These are phyloP conservation scores for Rhagologus leucostigma DNA, from an alignment of 2,113 vertebrate species.

Conservation along the genomic window DNA sequence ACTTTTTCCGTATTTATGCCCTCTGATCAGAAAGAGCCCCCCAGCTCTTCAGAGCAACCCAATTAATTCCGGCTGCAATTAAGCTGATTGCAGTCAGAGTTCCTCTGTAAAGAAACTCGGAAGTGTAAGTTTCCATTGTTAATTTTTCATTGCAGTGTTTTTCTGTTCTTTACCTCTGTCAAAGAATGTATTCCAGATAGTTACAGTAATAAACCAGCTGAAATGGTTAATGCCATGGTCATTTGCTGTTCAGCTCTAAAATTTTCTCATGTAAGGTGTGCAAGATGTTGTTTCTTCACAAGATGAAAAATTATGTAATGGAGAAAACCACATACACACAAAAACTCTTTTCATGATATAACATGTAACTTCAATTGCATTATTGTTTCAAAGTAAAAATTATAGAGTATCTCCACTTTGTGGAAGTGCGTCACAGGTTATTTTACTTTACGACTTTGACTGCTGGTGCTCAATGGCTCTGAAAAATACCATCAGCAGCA, in stretches of 20 bases:
- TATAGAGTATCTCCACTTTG: background rate
- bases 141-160: background rate
- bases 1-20: background rate
- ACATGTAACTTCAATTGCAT: background rate
- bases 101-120: background rate
- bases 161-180: slow-evolving; percentile 7
- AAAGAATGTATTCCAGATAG: background rate
- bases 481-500: background rate
- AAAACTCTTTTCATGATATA: background rate
- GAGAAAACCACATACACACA: background rate
- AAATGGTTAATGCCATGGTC: background rate
- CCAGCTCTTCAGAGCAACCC: background rate
- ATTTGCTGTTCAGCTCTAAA: background rate
- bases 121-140: background rate
- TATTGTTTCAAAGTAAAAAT: slow-evolving; percentile 3
- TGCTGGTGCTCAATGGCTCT: background rate
- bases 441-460: background rate
- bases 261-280: background rate
- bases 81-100: background rate
- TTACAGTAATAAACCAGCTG: slow-evolving; percentile 15
- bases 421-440: background rate
- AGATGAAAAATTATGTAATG: background rate
- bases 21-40: slow-evolving; percentile 12
- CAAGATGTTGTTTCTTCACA: background rate
- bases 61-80: background rate